phyloP scores from a whole-genome alignment of 2,113 vertebrate species.

The Gasterosteus aculeatus region DNA sequence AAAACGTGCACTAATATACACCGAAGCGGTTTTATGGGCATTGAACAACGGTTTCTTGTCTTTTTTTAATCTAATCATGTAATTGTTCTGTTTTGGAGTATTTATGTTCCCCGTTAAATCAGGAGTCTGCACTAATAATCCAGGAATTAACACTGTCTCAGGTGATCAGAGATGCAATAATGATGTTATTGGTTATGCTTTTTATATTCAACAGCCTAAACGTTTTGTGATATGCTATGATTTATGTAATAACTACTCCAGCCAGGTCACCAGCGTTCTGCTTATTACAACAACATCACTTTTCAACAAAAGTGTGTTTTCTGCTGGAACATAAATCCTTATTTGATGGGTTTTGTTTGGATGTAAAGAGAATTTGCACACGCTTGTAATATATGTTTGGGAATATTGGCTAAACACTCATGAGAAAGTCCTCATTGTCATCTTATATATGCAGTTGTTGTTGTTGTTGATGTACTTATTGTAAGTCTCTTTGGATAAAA shows the following conservation, averaged over 20 bases:
- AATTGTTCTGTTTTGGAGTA: not conserved
- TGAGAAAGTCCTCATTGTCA: not conserved
- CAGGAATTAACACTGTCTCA: not conserved
- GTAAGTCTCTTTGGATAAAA: too few relatives aligned
- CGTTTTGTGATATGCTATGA: not conserved
- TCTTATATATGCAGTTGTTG: too few relatives aligned
- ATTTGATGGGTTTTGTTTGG: not conserved
- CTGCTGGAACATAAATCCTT: not conserved
- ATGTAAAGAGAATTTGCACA: not conserved
- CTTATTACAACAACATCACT: not conserved
- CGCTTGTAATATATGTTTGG: not conserved
- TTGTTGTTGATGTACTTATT: too few relatives aligned
- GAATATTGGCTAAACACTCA: not conserved
- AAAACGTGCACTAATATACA: constrained; percentile 46
- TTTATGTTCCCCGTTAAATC: not conserved
- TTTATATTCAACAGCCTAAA: not conserved
- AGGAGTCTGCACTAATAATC: not conserved
- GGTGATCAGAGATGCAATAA: not conserved
- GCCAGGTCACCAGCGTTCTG: not conserved
- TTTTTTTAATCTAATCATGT: not conserved
- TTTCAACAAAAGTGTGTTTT: not conserved
- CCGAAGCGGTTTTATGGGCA: constrained; percentile 33
- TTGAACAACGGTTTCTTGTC: constrained; percentile 7
- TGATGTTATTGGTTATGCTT: not conserved
- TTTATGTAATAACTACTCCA: not conserved